Evolutionary conservation across 2,113 vertebrate species (phyloP), one percentile per base, ranked within the genome.

Genomic region (Leucoraja erinaceus): DNA sequence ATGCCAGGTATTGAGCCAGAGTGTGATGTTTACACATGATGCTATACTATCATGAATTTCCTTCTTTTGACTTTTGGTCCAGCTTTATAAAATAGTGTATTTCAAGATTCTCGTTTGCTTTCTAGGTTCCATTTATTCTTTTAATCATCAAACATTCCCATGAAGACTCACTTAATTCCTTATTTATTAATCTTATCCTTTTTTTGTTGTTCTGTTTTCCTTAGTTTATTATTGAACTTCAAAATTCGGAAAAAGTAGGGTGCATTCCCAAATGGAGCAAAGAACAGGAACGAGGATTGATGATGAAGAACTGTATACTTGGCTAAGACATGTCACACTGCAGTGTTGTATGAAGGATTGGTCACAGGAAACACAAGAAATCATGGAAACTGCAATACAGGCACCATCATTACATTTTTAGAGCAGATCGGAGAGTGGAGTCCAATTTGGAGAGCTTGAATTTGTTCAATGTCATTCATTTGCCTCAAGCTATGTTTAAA

Each of bases 141-240:
- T 86, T 86, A 86, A 86, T 59, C 56, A 59, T 86, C 25, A 86
- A 86, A 11, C 81, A 86, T 86, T n/a, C 83, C 7, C 56, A 63
- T 88, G 59, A 88, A 66, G 83, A 31, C 59, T 88, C n/a, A n/a
- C 38, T 88, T 88, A 59, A 88, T 88, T 88, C 63, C 56, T 88
- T 88, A 88, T 63, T 88, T 31, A 88, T 88, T 88, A 10, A 88
- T 31, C 83, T 88, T 59, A 63, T 63, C n/a, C 28, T n/a, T 66
- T 88, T 88, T 63, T 31, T 63, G 59, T 88, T 12, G 14, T 66
- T 14, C 83, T 61, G 12, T 63, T 86, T 86, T 86, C 28, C 81
- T n/a, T n/a, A 61, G 81, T 56, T 88, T 66, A 14, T 59, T 88
- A 59, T 63, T 63, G 59, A 63, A 86, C 61, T 14, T 83, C 9